phyloP scores from a whole-genome alignment of 2,113 vertebrate species.

The Oncorhynchus kisutch region DNA sequence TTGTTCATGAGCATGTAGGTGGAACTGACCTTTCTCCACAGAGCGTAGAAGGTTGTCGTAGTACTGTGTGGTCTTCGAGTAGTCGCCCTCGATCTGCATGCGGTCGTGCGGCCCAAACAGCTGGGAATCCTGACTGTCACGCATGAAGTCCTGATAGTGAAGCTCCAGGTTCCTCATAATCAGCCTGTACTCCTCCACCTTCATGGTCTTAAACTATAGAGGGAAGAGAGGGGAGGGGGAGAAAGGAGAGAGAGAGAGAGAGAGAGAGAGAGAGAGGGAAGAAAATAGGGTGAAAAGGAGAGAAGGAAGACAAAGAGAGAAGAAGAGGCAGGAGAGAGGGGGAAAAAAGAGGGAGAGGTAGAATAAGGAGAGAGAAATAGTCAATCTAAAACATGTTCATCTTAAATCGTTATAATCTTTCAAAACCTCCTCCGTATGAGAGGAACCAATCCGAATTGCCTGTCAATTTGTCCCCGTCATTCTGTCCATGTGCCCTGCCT shows the following conservation, averaged over 20 bases:
- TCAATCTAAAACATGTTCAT: neutral
- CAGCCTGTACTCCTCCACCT: conserved; percentile 82
- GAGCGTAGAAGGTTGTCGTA: conserved; percentile 82
- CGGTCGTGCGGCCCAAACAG: conserved; percentile 82
- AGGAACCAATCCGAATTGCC: neutral
- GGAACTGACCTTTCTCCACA: conserved; percentile 83
- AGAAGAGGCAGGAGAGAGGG: too few species aligned
- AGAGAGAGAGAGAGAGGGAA: neutral
- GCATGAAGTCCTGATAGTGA: conserved; percentile 91
- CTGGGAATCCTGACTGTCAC: conserved; percentile 83
- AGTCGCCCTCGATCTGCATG: conserved; percentile 84
- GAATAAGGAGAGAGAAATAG: neutral
- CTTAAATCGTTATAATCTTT: neutral
- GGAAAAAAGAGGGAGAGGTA: neutral
- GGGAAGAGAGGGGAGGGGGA: neutral
- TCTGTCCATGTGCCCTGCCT: neutral
- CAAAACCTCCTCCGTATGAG: neutral
- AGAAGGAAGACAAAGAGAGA: too few species aligned
- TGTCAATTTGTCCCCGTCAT: neutral
- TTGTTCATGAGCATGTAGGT: neutral
- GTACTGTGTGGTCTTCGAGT: conserved; percentile 75
- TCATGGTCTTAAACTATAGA: conserved; percentile 84
- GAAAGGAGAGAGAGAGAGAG: neutral
- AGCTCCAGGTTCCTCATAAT: conserved; percentile 83
- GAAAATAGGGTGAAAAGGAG: too few species aligned